phyloP scores from a whole-genome alignment of 2,113 vertebrate genomes.

The Pangasianodon hypophthalmus region DNA sequence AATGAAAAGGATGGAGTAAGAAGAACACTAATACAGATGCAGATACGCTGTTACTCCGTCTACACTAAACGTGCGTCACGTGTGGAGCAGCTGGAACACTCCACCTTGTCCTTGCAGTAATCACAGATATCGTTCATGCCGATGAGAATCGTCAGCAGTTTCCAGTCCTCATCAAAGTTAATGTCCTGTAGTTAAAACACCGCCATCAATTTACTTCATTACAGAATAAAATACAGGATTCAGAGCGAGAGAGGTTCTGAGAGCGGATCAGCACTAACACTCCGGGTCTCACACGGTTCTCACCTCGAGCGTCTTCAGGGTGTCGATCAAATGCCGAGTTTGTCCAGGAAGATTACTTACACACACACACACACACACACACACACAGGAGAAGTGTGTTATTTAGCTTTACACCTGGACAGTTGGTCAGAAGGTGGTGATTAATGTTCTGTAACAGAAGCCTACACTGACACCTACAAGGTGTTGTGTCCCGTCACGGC shows the following conservation, averaged over 20 bases:
- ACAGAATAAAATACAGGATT: no score
- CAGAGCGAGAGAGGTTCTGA: background rate
- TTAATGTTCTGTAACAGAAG: background rate
- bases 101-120: slow-evolving; percentile 81
- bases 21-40: background rate
- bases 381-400: background rate
- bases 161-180: slow-evolving; percentile 79
- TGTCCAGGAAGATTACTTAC: slow-evolving; percentile 74
- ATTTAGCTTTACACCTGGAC: background rate
- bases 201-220: background rate
- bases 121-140: slow-evolving; percentile 83
- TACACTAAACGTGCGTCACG: background rate
- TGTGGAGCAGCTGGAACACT: background rate
- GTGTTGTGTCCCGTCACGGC: slow-evolving; percentile 80
- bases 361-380: slow-evolving; percentile 12
- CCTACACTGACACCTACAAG: slow-evolving; percentile 62
- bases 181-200: slow-evolving; percentile 64
- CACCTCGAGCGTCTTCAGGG: slow-evolving; percentile 73
- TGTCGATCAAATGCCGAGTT: slow-evolving; percentile 75
- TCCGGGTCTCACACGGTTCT: background rate
- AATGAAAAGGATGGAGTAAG: background rate
- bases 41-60: background rate
- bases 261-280: background rate
- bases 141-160: slow-evolving; percentile 79
- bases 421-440: background rate